phyloP scores from a whole-genome alignment of 2,888 invertebrate genomes.

The Euzetes globulus region DNA sequence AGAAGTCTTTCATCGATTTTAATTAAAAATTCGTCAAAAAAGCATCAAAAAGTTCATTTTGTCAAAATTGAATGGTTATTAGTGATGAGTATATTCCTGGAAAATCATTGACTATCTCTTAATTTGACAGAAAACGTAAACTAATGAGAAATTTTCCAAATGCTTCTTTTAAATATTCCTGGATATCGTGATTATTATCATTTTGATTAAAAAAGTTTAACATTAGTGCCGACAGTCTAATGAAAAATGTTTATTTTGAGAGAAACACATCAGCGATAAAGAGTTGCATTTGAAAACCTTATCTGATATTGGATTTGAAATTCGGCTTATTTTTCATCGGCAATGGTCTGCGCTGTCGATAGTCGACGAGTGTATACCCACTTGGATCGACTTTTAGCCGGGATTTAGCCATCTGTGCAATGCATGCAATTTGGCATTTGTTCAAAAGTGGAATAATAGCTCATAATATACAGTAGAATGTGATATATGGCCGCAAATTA shows the following conservation, averaged over 20 bases:
- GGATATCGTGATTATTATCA: too few relatives aligned
- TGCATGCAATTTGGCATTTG: slow-evolving; percentile 17
- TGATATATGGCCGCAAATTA: slow-evolving; percentile 26
- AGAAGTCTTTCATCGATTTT: neutral
- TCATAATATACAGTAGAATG: slow-evolving; percentile 2
- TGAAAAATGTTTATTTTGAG: neutral
- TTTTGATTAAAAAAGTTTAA: neutral
- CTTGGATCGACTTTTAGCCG: neutral
- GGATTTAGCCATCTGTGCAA: slow-evolving; percentile 6
- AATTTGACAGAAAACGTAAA: too few relatives aligned
- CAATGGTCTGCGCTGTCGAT: too few relatives aligned
- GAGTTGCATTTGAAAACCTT: neutral
- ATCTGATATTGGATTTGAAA: too few relatives aligned
- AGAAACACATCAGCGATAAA: neutral
- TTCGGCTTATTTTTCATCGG: too few relatives aligned
- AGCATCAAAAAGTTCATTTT: neutral
- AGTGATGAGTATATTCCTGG: too few relatives aligned
- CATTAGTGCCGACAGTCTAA: neutral
- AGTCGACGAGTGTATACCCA: neutral
- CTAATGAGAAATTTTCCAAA: too few relatives aligned
- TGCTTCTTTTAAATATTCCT: too few relatives aligned
- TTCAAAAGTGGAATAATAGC: slow-evolving; percentile 25
- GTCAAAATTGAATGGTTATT: too few relatives aligned
- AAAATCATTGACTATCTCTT: too few relatives aligned
- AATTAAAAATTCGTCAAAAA: neutral